These are phyloP conservation scores for Phytoseiulus persimilis DNA, from an alignment of 2,888 invertebrate species.

Conservation along the genomic window DNA sequence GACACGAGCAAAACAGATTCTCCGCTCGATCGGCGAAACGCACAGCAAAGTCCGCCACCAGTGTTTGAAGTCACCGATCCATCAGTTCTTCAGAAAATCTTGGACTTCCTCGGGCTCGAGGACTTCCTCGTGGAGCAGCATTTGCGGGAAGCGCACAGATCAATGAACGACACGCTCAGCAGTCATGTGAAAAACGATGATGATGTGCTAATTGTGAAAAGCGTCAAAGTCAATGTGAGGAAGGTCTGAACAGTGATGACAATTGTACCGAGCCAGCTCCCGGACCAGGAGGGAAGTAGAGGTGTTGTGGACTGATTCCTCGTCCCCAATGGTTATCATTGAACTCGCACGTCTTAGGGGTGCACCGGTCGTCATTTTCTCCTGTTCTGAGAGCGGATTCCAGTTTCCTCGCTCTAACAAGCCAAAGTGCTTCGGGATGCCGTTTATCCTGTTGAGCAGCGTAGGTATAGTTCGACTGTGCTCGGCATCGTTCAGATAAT, in stretches of 20 bases:
- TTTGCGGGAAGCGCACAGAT: background rate
- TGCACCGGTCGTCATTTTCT: too few species aligned
- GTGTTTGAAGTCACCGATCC: background rate
- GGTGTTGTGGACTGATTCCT: too few species aligned
- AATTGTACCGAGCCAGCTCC: too few species aligned
- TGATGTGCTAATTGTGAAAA: conserved; percentile 19
- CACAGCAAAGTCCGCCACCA: background rate
- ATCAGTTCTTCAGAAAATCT: background rate
- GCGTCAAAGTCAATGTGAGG: conserved; percentile 23
- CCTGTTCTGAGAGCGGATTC: too few species aligned
- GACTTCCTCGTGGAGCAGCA: conserved; percentile 20
- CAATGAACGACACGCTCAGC: background rate
- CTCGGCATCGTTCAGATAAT: background rate
- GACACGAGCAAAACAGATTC: background rate
- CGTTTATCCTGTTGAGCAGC: background rate
- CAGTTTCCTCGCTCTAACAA: too few species aligned
- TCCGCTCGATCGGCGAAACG: background rate
- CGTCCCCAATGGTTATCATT: background rate
- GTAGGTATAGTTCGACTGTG: background rate
- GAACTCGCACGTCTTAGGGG: background rate
- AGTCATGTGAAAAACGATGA: background rate
- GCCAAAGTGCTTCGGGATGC: background rate
- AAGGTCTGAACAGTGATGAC: background rate
- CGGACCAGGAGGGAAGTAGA: too few species aligned
- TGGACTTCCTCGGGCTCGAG: conserved; percentile 10